Conservation (phyloP, 2,797 vertebrate species). For the Iguana delicatissima region DNA sequence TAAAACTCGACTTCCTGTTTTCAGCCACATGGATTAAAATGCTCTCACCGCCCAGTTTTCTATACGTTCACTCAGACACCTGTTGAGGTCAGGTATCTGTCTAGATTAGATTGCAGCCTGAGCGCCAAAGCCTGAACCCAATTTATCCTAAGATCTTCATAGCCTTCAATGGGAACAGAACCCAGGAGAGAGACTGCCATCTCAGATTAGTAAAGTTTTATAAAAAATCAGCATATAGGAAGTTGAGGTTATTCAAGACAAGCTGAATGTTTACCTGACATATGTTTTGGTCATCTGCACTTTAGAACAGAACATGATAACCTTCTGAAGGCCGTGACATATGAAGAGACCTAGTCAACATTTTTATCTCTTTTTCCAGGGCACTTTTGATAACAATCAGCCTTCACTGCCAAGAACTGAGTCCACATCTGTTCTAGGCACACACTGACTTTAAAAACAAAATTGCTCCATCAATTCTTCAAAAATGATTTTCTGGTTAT, state of each 20-base stretch:
- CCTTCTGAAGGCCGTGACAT: slow-evolving; percentile 59
- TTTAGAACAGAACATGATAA: slow-evolving; percentile 36
- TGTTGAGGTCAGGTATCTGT: neutral
- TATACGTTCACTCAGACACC: neutral
- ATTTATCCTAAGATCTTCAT: neutral
- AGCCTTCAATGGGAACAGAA: neutral
- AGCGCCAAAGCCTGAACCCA: neutral
- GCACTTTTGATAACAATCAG: slow-evolving; percentile 49
- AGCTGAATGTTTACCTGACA: slow-evolving; percentile 44
- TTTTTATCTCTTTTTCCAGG: slow-evolving; percentile 41
- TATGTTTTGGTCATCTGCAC: slow-evolving; percentile 14
- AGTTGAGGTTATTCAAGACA: neutral
- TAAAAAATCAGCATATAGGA: neutral
- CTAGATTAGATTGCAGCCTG: neutral
- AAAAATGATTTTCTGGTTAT: neutral
- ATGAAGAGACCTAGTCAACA: slow-evolving; percentile 30
- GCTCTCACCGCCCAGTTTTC: neutral
- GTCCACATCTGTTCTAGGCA: neutral
- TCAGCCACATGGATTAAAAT: neutral
- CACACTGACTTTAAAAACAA: slow-evolving; percentile 3
- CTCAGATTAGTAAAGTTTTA: neutral
- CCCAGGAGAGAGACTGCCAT: neutral
- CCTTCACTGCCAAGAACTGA: slow-evolving; percentile 25
- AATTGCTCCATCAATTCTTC: neutral
- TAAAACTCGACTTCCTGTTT: neutral